These are phyloP conservation scores for Centropyge bicolor DNA, from an alignment of 2,797 vertebrate species.

Conservation along the genomic window DNA sequence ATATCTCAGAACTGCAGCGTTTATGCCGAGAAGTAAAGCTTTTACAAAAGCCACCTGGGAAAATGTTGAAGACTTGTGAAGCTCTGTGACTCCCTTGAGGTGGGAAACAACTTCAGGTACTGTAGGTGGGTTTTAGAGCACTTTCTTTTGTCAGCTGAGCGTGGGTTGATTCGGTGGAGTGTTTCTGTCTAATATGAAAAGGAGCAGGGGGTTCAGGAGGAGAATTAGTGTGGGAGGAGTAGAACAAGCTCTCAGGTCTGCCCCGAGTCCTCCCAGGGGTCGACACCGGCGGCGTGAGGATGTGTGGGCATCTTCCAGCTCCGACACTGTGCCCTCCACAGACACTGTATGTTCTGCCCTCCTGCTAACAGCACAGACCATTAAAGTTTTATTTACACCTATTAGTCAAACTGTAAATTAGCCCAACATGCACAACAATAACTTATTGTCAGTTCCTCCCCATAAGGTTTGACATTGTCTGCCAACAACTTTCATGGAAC, in stretches of 20 bases:
- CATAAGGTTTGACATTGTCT: neutral
- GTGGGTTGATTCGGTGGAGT: slow-evolving; percentile 38
- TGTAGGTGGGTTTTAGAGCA: slow-evolving; percentile 27
- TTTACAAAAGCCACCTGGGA: slow-evolving; percentile 23
- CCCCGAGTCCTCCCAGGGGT: neutral
- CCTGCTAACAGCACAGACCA: neutral
- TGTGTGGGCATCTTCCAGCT: slow-evolving; percentile 18
- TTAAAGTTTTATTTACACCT: neutral
- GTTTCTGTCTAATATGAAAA: slow-evolving; percentile 55
- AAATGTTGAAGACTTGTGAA: neutral
- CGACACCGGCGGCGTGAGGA: slow-evolving; percentile 16
- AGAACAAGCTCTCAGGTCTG: slow-evolving; percentile 32
- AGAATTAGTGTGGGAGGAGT: slow-evolving; percentile 43
- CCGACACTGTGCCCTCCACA: neutral
- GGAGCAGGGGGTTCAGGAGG: slow-evolving; percentile 25
- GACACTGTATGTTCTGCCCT: neutral
- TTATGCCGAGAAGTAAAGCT: neutral
- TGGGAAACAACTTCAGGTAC: neutral
- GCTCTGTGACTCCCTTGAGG: neutral
- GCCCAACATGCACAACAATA: neutral
- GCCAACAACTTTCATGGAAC: neutral
- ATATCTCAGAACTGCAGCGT: neutral
- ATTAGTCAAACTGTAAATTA: neutral
- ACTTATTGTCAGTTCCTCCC: neutral
- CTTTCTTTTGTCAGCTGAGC: slow-evolving; percentile 27